Evolutionary conservation across 35 echinoderm and acorn worm species (phyloP).

Genomic region (Apostichopus japonicus): DNA sequence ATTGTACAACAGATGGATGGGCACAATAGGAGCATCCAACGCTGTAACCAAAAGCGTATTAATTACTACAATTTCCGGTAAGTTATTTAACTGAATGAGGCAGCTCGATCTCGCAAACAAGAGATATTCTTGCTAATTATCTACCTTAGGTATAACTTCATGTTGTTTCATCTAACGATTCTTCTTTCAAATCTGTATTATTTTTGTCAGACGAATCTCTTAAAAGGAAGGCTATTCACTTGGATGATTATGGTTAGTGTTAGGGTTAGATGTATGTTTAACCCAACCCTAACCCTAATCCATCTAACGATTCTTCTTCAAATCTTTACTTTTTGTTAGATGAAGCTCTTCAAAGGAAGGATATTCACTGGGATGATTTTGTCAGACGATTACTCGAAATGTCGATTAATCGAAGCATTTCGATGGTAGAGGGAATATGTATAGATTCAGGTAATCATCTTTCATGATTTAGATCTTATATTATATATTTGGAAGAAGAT

Average conservation of each 20-base stretch:
- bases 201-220: too few relatives aligned
- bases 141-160: too few relatives aligned
- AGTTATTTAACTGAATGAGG: neutral
- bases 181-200: too few relatives aligned
- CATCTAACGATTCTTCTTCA: too few relatives aligned
- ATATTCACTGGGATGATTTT: constrained; percentile 28
- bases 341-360: neutral
- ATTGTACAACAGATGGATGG: constrained; percentile 45
- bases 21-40: neutral
- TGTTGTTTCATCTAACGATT: too few relatives aligned
- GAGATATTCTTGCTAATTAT: too few relatives aligned
- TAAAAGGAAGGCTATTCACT: too few relatives aligned
- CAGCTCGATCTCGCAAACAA: too few relatives aligned
- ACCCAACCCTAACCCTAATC: too few relatives aligned
- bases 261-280: neutral
- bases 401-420: neutral
- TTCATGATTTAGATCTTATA: too few relatives aligned
- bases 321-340: neutral
- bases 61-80: constrained; percentile 23
- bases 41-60: neutral
- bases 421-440: constrained; percentile 22
- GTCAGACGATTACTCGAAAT: constrained; percentile 32
- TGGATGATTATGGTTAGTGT: neutral
- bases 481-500: too few relatives aligned
- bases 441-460: constrained; percentile 12